phyloP scores from a whole-genome alignment of 2,113 vertebrate genomes.

The Vireo altiloquus region DNA sequence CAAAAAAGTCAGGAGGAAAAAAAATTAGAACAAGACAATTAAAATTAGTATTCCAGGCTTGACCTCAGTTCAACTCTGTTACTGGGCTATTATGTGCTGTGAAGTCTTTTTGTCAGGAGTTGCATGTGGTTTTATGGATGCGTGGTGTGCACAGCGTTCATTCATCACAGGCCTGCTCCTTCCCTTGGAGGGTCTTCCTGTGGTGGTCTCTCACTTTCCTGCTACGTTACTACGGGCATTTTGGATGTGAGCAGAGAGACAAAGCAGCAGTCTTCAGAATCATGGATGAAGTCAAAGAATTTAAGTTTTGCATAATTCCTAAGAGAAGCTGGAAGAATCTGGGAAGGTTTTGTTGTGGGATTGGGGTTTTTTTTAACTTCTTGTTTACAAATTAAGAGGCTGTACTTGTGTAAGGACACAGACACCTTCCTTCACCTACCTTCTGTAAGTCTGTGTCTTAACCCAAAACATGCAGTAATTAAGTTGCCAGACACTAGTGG shows the following conservation, averaged over 20 bases:
- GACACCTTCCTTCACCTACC: background rate
- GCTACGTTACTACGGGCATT: accelerated
- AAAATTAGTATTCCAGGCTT: background rate
- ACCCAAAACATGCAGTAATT: background rate
- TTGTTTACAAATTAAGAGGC: background rate
- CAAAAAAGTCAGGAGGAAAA: background rate
- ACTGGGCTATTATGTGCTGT: background rate
- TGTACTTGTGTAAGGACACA: background rate
- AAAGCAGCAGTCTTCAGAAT: background rate
- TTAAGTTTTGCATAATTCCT: background rate
- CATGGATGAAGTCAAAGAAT: background rate
- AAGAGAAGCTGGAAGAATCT: background rate
- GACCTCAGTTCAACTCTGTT: background rate
- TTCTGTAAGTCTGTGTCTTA: background rate
- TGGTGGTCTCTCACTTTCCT: background rate
- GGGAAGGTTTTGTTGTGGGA: background rate
- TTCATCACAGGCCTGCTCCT: background rate
- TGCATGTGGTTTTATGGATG: background rate
- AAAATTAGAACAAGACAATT: background rate
- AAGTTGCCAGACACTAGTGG: background rate
- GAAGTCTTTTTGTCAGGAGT: background rate
- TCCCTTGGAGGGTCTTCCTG: background rate
- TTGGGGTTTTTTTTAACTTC: background rate
- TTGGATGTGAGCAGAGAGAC: background rate
- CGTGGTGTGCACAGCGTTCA: background rate